A percentile compares a stretch with the other conserved stretches of the same genome.
phyloP scores from a whole-genome alignment of 1,140 invertebrate genomes.

The Drosophila ironensis region DNA sequence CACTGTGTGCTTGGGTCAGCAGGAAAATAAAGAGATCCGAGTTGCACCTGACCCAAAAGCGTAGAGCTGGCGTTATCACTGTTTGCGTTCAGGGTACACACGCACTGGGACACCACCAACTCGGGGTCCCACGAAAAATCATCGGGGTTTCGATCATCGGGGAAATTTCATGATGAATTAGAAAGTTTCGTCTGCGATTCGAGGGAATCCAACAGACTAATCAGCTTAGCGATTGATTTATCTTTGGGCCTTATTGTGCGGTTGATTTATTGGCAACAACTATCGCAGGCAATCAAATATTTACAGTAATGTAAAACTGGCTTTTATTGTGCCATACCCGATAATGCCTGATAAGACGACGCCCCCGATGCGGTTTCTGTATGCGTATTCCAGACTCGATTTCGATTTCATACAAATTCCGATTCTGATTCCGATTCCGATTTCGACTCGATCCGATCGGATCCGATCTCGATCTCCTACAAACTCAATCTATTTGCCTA shows the following conservation, averaged over 20 bases:
- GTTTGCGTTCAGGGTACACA: constrained; percentile 34
- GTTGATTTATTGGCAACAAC: constrained; percentile 26
- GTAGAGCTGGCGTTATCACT: constrained; percentile 27
- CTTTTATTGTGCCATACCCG: constrained; percentile 25
- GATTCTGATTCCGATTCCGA: too few species aligned
- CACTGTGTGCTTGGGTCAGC: constrained; percentile 57
- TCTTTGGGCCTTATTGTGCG: constrained; percentile 24
- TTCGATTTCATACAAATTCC: background rate
- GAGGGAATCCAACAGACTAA: constrained; percentile 7
- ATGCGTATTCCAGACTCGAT: background rate
- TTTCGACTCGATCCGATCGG: background rate
- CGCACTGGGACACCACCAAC: constrained; percentile 38
- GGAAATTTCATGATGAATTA: constrained; percentile 5
- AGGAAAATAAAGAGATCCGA: background rate
- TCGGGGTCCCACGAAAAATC: constrained; percentile 15
- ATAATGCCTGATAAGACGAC: constrained; percentile 13
- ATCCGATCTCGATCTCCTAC: background rate
- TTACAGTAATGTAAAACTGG: constrained; percentile 36
- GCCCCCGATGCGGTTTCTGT: background rate
- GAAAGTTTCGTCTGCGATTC: constrained; percentile 30
- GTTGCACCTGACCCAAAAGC: constrained; percentile 71
- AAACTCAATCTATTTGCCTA: constrained; percentile 23
- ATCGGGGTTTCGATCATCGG: too few species aligned
- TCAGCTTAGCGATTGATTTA: constrained; percentile 37
- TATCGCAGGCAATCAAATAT: constrained; percentile 26